Percentiles rank a stretch among this genome's conserved stretches.
These are phyloP conservation scores for Simalia tracyae DNA, from an alignment of 2,797 vertebrate species.

Conservation along the genomic window DNA sequence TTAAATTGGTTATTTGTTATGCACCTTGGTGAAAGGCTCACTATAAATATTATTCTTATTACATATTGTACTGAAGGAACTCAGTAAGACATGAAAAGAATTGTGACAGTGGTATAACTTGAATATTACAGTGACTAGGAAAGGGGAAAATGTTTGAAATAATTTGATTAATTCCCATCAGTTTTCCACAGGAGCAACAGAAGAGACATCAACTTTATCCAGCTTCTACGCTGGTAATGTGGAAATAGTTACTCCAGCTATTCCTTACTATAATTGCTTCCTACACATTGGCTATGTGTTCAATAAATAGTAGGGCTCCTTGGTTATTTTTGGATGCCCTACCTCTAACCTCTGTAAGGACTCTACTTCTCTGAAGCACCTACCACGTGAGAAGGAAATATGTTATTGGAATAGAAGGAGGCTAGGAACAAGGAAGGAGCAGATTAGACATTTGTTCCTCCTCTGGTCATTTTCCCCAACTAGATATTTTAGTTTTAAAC, in stretches of 20 bases:
- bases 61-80: constrained; percentile 18
- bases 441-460: not conserved
- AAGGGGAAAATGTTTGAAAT: constrained; percentile 60
- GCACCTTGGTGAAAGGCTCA: too few species aligned
- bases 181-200: constrained; percentile 52
- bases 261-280: not conserved
- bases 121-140: constrained; percentile 44
- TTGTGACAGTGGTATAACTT: constrained; percentile 46
- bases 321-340: not conserved
- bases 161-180: constrained; percentile 50
- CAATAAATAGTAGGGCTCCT: not conserved
- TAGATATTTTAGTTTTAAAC: not conserved
- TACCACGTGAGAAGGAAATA: not conserved
- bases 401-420: not conserved
- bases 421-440: not conserved
- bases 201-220: constrained; percentile 29
- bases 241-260: not conserved
- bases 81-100: constrained; percentile 48
- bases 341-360: not conserved
- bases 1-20: constrained; percentile 42
- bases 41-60: too few species aligned
- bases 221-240: not conserved
- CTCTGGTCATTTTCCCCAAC: not conserved
- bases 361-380: not conserved
- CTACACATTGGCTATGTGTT: not conserved